phyloP scores from a whole-genome alignment of 2,888 invertebrate species.

The Trypoxylon attenuatum region DNA sequence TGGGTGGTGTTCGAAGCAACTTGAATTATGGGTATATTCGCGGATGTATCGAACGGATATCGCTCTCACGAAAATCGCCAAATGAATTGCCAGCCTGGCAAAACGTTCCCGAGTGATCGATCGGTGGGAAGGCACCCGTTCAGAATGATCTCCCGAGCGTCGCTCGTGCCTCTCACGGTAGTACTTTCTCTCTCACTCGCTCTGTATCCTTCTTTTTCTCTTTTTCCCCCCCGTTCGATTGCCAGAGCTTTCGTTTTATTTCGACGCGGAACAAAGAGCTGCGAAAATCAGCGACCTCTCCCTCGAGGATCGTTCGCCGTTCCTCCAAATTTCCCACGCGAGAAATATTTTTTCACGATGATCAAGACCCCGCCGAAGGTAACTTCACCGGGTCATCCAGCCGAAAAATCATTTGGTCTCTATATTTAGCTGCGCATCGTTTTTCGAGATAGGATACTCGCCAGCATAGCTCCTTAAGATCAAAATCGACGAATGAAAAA shows the following conservation, averaged over 20 bases:
- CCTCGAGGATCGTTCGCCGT: conserved; percentile 8
- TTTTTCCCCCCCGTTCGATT: conserved; percentile 2
- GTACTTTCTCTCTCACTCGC: too few relatives aligned
- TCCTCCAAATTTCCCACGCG: conserved; percentile 25
- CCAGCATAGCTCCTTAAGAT: too few relatives aligned
- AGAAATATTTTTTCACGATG: conserved; percentile 30
- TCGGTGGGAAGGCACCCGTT: not conserved
- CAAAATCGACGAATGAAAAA: too few relatives aligned
- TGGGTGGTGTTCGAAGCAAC: too few relatives aligned
- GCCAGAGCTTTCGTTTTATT: conserved; percentile 16
- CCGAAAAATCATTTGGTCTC: too few relatives aligned
- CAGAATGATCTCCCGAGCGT: not conserved
- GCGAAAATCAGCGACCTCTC: conserved; percentile 13
- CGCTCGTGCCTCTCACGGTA: too few relatives aligned
- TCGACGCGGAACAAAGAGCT: conserved; percentile 25
- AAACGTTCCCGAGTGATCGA: not conserved
- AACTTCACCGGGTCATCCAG: not conserved
- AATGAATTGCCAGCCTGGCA: not conserved
- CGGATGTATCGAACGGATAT: not conserved
- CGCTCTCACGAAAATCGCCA: not conserved
- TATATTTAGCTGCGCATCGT: too few relatives aligned
- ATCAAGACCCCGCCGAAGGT: not conserved
- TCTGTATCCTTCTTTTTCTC: not conserved
- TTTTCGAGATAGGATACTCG: too few relatives aligned
- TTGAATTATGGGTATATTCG: too few relatives aligned